Base-by-base conservation (phyloP, 2,888 invertebrate species). In the Erebia palarica region DNA sequence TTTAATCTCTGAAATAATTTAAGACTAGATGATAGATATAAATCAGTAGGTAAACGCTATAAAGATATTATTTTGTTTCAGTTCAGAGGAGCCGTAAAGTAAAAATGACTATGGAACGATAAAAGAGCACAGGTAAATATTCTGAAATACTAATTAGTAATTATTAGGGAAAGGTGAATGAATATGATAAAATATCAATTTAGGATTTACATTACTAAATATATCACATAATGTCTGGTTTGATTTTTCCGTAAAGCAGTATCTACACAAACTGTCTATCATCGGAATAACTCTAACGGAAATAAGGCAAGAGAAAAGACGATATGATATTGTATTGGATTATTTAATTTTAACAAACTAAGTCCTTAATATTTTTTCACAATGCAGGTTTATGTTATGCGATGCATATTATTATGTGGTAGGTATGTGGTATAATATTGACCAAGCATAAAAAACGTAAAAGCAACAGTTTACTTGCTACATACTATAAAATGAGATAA, bases 1-100 rank as follows among this genome's bases (percentile, higher is more conserved):
- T 78, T 81, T 72, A 74, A 72, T 80, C 79, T 78, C 80, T 78
- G 79, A 77, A 27, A 53, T 70, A 70, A 64, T 42, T 63, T 65
- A 53, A 42, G 59, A 59, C 51, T 14, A 21, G 14, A 36, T 27
- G 16, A 4, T 14, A 36, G n/a, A 14, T 16, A 60, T 60, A 42
- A 49, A 49, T 58, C 44, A 27, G 51, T 49, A 49, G 16, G 11
- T 67, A 7, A 44, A 11, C 9, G 13, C 59, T 68, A 53, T n/a
- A 21, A 21, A 51, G 18, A 3, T 16, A 36, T 59, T 51, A 63
- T 59, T 69, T 71, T 72, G 60, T 74, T 73, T 61, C 67, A 71
- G 71, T 7, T 71, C 59, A 16, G 63, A 55, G 55, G 44, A 57
- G 14, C 44, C 9, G 57, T 27, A 65, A 27, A 18, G 57, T 27